Evolutionary conservation across 2,797 vertebrate genomes (phyloP).

Genomic region (Macrochelys suwanniensis): DNA sequence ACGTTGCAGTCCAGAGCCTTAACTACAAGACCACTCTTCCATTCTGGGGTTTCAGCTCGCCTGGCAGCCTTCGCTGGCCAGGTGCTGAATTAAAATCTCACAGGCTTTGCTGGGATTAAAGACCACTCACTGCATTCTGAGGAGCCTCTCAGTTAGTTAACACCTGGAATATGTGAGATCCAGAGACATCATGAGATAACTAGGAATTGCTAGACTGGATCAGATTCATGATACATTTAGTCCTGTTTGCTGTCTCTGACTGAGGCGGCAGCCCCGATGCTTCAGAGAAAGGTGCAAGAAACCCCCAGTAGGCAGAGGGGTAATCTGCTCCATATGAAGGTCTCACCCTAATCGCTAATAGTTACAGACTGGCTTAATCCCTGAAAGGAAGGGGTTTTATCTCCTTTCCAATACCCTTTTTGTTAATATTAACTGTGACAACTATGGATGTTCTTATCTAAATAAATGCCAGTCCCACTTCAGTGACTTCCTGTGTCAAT

Average conservation of each 20-base stretch:
- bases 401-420: slow-evolving; percentile 18
- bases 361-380: slow-evolving; percentile 13
- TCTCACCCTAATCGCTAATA: slow-evolving; percentile 7
- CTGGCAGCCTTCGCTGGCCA: not conserved
- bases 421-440: slow-evolving; percentile 40
- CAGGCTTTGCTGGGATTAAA: not conserved
- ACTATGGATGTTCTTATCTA: slow-evolving; percentile 37
- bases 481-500: slow-evolving; percentile 31
- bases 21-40: not conserved
- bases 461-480: slow-evolving; percentile 26
- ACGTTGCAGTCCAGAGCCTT: not conserved
- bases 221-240: not conserved
- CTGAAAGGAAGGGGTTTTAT: slow-evolving; percentile 36
- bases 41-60: not conserved
- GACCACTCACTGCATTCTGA: not conserved
- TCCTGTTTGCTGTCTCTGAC: not conserved
- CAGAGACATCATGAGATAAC: not conserved
- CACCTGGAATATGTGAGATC: not conserved
- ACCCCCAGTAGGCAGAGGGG: not conserved
- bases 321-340: not conserved
- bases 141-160: not conserved
- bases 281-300: not conserved
- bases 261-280: not conserved
- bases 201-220: not conserved
- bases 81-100: not conserved